Evolutionary conservation across 2,888 invertebrate species (phyloP), one percentile per base, ranked within the genome.

Genomic region (Xestia rhomboidea): DNA sequence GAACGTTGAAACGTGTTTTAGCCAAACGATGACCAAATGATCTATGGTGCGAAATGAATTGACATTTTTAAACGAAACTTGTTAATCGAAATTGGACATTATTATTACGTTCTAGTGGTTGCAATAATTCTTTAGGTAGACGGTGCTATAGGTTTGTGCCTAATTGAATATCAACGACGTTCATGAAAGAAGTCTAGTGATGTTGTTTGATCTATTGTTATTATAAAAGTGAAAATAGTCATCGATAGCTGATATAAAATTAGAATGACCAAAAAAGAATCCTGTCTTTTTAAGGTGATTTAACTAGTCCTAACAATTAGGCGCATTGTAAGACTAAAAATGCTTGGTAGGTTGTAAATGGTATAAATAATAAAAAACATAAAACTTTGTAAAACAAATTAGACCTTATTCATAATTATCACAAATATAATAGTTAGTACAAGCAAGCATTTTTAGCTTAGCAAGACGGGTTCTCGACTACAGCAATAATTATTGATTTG

Each of bases 81-180:
- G 51, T 76, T 63, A 75, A 79, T 70, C 21, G 51, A 83, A 70
- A 79, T 70, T 76, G 60, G 70, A 71, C 66, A 69, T 74, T 60
- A 66, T 66, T 68, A 76, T 74, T 82, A 74, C 13, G 68, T 81
- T 78, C 34, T 81, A 84, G 76, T 68, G 76, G 69, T 85, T 78
- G 82, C 82, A 79, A 78, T 82, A 79, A 81, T 87, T 88, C 89
- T 88, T 89, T 90, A 89, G 88, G 86, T 87, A 84, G 89, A 90
- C 90, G 93, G 93, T 93, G 93, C 93, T 93, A 92, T 90, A 91
- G 91, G 92, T 91, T 85, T 89, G 92, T 93, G 92, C 93, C 93
- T 89, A 85, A 83, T 86, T 83, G 68, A 76, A 79, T 81, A 84
- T 86, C 85, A 86, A 86, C 81, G 83, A 88, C 82, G 77, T 83